Conservation (phyloP, 2,797 vertebrate species). For the Erithacus rubecula region DNA sequence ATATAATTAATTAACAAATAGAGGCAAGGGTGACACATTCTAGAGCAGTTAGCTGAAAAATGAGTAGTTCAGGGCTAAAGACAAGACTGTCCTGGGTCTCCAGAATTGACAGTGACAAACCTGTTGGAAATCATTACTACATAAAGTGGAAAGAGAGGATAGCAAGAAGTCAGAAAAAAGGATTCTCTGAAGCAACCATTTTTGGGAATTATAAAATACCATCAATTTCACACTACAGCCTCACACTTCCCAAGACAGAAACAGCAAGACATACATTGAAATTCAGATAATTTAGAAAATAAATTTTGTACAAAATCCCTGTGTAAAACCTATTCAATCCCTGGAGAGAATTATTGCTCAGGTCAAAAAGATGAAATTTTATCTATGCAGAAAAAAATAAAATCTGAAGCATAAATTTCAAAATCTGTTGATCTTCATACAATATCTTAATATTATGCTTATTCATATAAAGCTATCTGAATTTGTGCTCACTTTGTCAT, state of each 20-base stretch:
- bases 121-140: background rate
- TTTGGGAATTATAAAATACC: background rate
- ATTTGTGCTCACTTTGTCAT: background rate
- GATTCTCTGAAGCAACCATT: background rate
- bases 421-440: background rate
- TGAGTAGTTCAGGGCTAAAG: background rate
- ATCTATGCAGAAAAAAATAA: background rate
- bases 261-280: background rate
- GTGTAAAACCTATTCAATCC: background rate
- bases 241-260: background rate
- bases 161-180: background rate
- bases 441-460: background rate
- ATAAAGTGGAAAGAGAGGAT: background rate
- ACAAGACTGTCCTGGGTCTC: background rate
- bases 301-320: background rate
- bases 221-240: background rate
- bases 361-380: background rate
- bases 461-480: background rate
- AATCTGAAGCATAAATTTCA: background rate
- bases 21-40: background rate
- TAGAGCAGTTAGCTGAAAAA: background rate
- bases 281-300: background rate
- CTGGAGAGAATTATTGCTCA: background rate
- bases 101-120: background rate
- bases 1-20: background rate